phyloP scores from a whole-genome alignment of 1,140 invertebrate species.

The Dreissena polymorpha region DNA sequence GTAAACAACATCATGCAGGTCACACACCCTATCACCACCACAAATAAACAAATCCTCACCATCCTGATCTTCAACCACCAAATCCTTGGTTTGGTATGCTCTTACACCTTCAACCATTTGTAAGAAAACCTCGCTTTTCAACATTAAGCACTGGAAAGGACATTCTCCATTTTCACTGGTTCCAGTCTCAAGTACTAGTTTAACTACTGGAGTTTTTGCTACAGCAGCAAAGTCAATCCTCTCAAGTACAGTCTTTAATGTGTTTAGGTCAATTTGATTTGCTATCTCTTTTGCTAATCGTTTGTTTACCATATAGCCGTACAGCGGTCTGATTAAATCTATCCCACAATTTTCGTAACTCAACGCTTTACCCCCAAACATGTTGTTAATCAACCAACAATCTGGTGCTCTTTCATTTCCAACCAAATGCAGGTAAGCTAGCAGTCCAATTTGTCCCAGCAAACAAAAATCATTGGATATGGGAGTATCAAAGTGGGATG shows the following conservation, averaged over 20 bases:
- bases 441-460: background rate
- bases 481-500: constrained; percentile 10
- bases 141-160: background rate
- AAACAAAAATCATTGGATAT: background rate
- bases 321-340: constrained; percentile 2
- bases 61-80: background rate
- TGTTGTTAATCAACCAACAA: constrained; percentile 39
- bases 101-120: background rate
- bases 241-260: background rate
- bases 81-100: background rate
- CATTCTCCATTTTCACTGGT: background rate
- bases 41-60: background rate
- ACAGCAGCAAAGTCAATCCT: background rate
- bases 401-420: background rate
- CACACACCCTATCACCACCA: background rate
- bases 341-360: background rate
- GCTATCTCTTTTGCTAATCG: background rate
- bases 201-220: background rate
- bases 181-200: too few relatives aligned
- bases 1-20: background rate
- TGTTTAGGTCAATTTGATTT: background rate
- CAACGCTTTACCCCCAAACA: background rate
- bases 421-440: background rate
- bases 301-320: background rate
- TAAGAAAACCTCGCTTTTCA: background rate